A percentile compares a stretch with the other conserved stretches of the same genome.
phyloP scores from a whole-genome alignment of 2,888 invertebrate species.

The Apomyelois bistriatella region DNA sequence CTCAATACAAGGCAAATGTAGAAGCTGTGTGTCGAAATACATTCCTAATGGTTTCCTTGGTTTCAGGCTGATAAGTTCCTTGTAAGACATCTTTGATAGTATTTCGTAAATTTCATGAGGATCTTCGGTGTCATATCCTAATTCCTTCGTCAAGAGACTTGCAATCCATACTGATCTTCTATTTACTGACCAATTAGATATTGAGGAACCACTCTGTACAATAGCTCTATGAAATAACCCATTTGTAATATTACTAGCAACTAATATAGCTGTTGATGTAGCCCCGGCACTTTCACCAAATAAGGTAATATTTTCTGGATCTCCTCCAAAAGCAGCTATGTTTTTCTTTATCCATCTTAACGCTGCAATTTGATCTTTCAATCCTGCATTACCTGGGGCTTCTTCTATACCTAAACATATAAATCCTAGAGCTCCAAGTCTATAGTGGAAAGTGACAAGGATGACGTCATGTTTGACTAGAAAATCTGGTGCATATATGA shows the following conservation, averaged over 20 bases:
- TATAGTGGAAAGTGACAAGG: constrained; percentile 66
- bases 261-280: constrained; percentile 48
- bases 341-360: constrained; percentile 66
- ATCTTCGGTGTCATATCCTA: constrained; percentile 51
- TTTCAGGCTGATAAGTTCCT: constrained; percentile 41
- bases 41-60: constrained; percentile 48
- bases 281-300: constrained; percentile 72
- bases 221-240: constrained; percentile 62
- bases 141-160: constrained; percentile 50
- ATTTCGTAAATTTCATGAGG: constrained; percentile 57
- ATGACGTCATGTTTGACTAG: constrained; percentile 58
- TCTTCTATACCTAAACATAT: constrained; percentile 62
- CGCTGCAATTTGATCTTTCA: constrained; percentile 70
- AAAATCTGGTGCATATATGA: constrained; percentile 60
- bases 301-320: constrained; percentile 63
- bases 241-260: constrained; percentile 49
- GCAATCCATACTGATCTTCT: constrained; percentile 57
- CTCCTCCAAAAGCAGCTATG: constrained; percentile 65
- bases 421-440: constrained; percentile 63
- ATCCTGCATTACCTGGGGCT: constrained; percentile 66
- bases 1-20: constrained; percentile 64
- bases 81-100: constrained; percentile 42
- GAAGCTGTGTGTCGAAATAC: constrained; percentile 58
- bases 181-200: constrained; percentile 61
- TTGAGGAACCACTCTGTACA: constrained; percentile 60